Evolutionary conservation across 2,888 invertebrate species (phyloP).

Genomic region (Philereme transversata): DNA sequence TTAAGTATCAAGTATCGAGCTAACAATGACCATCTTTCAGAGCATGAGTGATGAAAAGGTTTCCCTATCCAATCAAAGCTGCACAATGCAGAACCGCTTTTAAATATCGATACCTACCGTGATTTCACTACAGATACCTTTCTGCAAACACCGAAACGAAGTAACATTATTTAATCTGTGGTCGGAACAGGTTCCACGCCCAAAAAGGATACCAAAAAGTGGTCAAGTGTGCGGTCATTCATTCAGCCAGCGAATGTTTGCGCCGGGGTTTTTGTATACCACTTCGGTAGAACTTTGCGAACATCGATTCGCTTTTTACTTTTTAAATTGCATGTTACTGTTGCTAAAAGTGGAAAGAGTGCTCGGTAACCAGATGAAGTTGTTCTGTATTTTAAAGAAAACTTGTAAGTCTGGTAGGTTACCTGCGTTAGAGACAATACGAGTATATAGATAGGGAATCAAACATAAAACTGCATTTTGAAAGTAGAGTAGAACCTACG

Average conservation of each 20-base stretch:
- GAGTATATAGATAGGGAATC: too few species aligned
- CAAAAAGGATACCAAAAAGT: slow-evolving; percentile 48
- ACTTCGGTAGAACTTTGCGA: slow-evolving; percentile 44
- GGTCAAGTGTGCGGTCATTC: slow-evolving; percentile 54
- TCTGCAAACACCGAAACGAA: slow-evolving; percentile 50
- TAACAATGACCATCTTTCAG: too few species aligned
- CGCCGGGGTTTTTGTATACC: slow-evolving; percentile 49
- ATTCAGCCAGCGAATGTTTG: slow-evolving; percentile 55
- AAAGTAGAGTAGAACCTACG: too few species aligned
- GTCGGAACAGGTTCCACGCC: slow-evolving; percentile 47
- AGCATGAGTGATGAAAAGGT: too few species aligned
- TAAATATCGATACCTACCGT: slow-evolving; percentile 53
- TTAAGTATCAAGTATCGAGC: too few species aligned
- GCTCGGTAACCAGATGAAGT: too few species aligned
- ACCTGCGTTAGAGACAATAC: too few species aligned
- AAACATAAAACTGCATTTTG: too few species aligned
- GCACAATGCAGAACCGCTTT: slow-evolving; percentile 53
- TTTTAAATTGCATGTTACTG: slow-evolving; percentile 41
- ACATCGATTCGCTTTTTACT: slow-evolving; percentile 50
- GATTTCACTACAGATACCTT: slow-evolving; percentile 58
- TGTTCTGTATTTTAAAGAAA: too few species aligned
- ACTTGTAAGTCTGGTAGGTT: too few species aligned
- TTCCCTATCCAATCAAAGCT: slow-evolving; percentile 15
- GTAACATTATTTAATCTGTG: too few species aligned
- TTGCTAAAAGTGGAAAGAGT: background rate